Percentiles rank a stretch among this genome's conserved stretches.
These are phyloP conservation scores for Cirrhinus mrigala DNA, from an alignment of 2,797 vertebrate genomes.

Conservation along the genomic window DNA sequence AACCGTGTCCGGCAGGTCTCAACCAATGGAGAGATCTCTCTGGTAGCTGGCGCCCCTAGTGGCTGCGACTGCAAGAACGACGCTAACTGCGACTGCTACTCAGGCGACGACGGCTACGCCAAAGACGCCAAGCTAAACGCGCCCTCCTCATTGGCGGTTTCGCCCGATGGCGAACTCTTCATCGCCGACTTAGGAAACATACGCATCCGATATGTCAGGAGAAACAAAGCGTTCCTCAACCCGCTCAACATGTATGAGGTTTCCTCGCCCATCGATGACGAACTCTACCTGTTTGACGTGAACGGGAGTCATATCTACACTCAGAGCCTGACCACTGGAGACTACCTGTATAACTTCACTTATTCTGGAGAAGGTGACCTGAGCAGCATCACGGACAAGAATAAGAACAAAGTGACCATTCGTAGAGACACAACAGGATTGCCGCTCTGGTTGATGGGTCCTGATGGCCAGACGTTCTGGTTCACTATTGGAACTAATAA, in stretches of 20 bases:
- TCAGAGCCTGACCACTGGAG: constrained; percentile 94
- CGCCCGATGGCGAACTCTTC: constrained; percentile 92
- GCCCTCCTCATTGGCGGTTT: constrained; percentile 91
- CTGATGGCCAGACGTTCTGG: constrained; percentile 96
- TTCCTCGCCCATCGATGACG: constrained; percentile 94
- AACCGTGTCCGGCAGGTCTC: constrained; percentile 95
- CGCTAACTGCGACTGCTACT: constrained; percentile 97
- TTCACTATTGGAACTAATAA: constrained; percentile 97
- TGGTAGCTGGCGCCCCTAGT: constrained; percentile 93
- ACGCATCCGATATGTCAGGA: constrained; percentile 92
- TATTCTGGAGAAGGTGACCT: constrained; percentile 91
- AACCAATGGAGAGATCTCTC: constrained; percentile 93
- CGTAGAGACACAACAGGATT: constrained; percentile 92
- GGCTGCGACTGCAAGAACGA: constrained; percentile 98
- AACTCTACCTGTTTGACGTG: constrained; percentile 95
- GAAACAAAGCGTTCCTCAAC: constrained; percentile 94
- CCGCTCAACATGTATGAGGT: constrained; percentile 94
- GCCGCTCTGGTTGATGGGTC: constrained; percentile 94
- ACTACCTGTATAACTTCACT: constrained; percentile 95
- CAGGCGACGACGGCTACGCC: constrained; percentile 95
- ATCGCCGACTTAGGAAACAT: constrained; percentile 96
- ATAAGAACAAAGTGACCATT: constrained; percentile 90
- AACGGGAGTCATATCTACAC: constrained; percentile 95
- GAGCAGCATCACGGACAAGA: constrained; percentile 91
- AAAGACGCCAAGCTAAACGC: constrained; percentile 95